These are phyloP conservation scores for Poecilia picta DNA, from an alignment of 2,797 vertebrate genomes.

Conservation along the genomic window DNA sequence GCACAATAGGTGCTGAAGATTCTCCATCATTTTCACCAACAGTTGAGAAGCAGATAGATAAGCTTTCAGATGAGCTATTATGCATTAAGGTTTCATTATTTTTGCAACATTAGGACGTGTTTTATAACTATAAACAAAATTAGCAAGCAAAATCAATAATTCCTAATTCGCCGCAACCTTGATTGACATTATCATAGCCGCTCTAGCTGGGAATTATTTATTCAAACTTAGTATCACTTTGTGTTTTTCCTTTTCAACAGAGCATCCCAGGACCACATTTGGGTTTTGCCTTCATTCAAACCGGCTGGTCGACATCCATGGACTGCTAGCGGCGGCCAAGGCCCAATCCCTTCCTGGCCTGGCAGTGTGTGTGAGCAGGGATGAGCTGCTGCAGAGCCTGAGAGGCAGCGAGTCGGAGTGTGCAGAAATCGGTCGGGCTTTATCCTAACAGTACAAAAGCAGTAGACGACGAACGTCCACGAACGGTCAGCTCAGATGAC, in stretches of 20 bases:
- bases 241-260: constrained; percentile 50
- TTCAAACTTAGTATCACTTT: neutral
- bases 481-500: constrained; percentile 3
- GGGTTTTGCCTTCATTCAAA: constrained; percentile 86
- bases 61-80: neutral
- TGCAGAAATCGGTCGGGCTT: constrained; percentile 48
- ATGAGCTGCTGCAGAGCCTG: constrained; percentile 81
- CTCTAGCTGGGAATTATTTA: neutral
- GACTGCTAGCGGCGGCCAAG: constrained; percentile 82
- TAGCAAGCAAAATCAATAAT: neutral
- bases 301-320: constrained; percentile 80
- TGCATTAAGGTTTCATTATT: neutral
- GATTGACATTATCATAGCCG: neutral
- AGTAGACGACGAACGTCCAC: constrained; percentile 10
- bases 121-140: neutral
- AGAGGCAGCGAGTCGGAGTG: constrained; percentile 6
- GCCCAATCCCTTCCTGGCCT: constrained; percentile 84
- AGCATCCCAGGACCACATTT: constrained; percentile 66
- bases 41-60: too few species aligned
- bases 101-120: neutral
- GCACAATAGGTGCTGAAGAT: neutral
- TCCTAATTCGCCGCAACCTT: neutral
- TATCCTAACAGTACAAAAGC: constrained; percentile 28
- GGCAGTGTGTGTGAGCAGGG: constrained; percentile 83
- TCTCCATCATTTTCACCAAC: neutral